These are phyloP conservation scores for Channa argus DNA, from an alignment of 2,113 vertebrate species.

Conservation along the genomic window DNA sequence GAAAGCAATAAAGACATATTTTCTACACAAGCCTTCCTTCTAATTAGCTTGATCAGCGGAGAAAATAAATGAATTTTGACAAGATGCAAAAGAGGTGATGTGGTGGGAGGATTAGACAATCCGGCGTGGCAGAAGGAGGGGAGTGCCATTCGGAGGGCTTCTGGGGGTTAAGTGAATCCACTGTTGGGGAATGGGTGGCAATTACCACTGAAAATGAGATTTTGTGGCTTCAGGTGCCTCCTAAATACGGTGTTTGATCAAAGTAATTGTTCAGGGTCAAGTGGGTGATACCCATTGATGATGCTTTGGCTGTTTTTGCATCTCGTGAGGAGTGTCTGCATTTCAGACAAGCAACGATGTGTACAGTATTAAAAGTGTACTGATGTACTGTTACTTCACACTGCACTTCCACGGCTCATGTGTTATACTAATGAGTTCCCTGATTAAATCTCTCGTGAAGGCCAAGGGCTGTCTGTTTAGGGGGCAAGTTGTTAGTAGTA, in stretches of 20 bases:
- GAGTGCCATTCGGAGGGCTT: conserved; percentile 39
- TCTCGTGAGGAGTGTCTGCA: neutral
- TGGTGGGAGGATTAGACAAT: conserved; percentile 51
- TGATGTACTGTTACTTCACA: neutral
- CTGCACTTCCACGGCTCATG: neutral
- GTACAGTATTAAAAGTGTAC: neutral
- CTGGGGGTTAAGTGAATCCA: conserved; percentile 71
- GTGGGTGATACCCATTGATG: conserved; percentile 17
- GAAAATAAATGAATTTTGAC: conserved; percentile 77
- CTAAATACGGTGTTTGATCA: conserved; percentile 57
- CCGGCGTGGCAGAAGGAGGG: conserved; percentile 38
- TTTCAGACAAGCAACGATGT: neutral
- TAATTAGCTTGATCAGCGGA: conserved; percentile 74
- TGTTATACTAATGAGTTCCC: neutral
- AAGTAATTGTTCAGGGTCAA: conserved; percentile 61
- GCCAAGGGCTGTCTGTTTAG: neutral
- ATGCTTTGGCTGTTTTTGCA: conserved; percentile 30
- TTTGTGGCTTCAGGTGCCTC: conserved; percentile 51
- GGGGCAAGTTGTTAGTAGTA: neutral
- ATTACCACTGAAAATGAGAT: conserved; percentile 74
- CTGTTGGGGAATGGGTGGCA: conserved; percentile 57
- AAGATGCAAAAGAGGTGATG: conserved; percentile 67
- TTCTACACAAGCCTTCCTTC: conserved; percentile 67
- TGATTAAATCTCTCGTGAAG: neutral
- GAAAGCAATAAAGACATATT: conserved; percentile 77